phyloP scores from a whole-genome alignment of 2,888 invertebrate species.

The Himalopsyche kuldschensis region DNA sequence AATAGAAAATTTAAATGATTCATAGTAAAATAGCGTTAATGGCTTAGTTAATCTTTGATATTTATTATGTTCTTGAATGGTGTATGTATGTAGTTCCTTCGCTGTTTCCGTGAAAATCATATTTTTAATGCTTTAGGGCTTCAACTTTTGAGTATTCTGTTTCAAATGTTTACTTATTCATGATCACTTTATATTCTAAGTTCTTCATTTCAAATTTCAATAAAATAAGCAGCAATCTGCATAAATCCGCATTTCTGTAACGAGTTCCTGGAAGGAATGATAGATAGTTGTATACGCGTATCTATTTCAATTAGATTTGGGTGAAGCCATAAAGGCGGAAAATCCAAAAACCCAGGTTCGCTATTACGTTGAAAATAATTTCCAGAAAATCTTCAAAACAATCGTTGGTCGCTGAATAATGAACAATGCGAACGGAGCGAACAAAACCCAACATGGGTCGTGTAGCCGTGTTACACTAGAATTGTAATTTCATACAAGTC shows the following conservation, averaged over 20 bases:
- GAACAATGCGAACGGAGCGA: constrained; percentile 12
- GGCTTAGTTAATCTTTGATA: too few relatives aligned
- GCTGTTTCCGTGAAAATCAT: too few relatives aligned
- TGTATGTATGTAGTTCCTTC: too few relatives aligned
- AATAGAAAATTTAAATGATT: too few relatives aligned
- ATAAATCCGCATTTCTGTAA: background rate
- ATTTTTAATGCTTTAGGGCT: too few relatives aligned
- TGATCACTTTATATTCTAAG: too few relatives aligned
- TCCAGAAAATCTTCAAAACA: constrained; percentile 25
- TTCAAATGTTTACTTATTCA: too few relatives aligned
- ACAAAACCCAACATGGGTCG: background rate
- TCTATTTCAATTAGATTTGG: background rate
- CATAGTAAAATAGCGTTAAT: too few relatives aligned
- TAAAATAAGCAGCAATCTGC: too few relatives aligned
- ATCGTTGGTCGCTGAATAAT: constrained; percentile 20
- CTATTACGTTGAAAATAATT: background rate
- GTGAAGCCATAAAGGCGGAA: background rate
- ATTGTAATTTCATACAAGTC: background rate
- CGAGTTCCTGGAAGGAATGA: background rate
- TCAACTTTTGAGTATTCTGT: too few relatives aligned
- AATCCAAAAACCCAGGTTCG: background rate
- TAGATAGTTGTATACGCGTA: background rate
- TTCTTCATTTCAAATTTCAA: too few relatives aligned
- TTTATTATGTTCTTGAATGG: too few relatives aligned
- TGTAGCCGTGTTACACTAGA: background rate